phyloP scores from a whole-genome alignment of 2,113 vertebrate genomes.

The Tupaia chinensis region DNA sequence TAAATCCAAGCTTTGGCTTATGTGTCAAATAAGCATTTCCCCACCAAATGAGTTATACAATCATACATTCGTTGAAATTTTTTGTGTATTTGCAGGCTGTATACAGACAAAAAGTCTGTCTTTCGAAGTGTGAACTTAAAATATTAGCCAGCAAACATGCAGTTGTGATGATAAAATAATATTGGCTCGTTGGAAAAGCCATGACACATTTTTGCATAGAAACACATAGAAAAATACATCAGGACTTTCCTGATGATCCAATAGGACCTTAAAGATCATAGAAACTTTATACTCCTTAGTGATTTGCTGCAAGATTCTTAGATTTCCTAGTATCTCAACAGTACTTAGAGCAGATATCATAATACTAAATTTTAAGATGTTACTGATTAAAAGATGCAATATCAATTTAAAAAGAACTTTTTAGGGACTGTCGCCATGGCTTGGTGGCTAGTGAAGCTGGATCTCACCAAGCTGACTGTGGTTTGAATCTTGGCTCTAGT shows the following conservation, averaged over 20 bases:
- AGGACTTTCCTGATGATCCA: neutral
- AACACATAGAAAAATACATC: no score
- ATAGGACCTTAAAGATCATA: neutral
- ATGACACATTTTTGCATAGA: no score
- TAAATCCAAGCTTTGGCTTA: neutral
- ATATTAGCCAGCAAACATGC: neutral
- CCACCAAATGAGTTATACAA: neutral
- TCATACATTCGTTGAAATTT: constrained; percentile 23
- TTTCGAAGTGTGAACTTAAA: constrained; percentile 4
- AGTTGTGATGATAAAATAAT: neutral
- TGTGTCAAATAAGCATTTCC: constrained; percentile 5
- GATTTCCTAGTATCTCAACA: neutral
- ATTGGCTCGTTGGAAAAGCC: no score
- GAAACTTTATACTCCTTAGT: neutral
- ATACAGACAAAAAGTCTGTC: neutral
- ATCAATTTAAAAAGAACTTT: neutral
- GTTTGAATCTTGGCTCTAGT: no score
- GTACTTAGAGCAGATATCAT: neutral
- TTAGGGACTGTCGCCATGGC: neutral
- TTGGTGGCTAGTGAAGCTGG: no score
- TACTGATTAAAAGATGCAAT: neutral
- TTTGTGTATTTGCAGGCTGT: neutral
- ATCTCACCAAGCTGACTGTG: no score
- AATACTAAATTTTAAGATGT: neutral
- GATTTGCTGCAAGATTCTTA: neutral